Evolutionary conservation across 2,113 vertebrate genomes (phyloP).

Genomic region (Python bivittatus): DNA sequence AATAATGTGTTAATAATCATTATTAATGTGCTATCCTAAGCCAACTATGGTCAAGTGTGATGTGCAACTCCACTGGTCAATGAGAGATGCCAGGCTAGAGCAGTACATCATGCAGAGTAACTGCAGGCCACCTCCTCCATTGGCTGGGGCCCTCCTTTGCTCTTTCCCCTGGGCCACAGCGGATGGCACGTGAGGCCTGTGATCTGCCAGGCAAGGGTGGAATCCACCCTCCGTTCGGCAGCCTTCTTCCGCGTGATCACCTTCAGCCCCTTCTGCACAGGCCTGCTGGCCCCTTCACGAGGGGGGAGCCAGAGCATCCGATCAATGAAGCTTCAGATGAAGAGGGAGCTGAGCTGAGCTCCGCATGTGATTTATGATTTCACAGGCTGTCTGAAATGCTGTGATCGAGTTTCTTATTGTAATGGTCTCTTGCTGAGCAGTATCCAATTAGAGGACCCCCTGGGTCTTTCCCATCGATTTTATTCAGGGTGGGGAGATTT

Average conservation of each 20-base stretch:
- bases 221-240: too few relatives aligned
- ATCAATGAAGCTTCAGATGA: conserved; percentile 10
- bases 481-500: not conserved
- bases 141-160: rapidly evolving
- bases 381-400: not conserved
- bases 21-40: not conserved
- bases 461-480: conserved; percentile 23
- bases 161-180: not conserved
- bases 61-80: not conserved
- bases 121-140: not conserved
- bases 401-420: not conserved
- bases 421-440: conserved; percentile 3
- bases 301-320: rapidly evolving
- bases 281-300: not conserved
- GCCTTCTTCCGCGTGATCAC: not conserved
- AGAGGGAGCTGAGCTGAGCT: conserved; percentile 21
- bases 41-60: not conserved
- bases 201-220: not conserved
- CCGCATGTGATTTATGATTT: conserved; percentile 26
- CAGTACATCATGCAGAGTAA: not conserved
- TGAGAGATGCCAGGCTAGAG: not conserved
- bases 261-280: not conserved
- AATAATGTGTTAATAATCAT: not conserved
- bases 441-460: conserved; percentile 53
- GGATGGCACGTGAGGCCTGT: not conserved